These are phyloP conservation scores for Ptilorrhoa leucosticta DNA, from an alignment of 2,113 vertebrate species.

Conservation along the genomic window DNA sequence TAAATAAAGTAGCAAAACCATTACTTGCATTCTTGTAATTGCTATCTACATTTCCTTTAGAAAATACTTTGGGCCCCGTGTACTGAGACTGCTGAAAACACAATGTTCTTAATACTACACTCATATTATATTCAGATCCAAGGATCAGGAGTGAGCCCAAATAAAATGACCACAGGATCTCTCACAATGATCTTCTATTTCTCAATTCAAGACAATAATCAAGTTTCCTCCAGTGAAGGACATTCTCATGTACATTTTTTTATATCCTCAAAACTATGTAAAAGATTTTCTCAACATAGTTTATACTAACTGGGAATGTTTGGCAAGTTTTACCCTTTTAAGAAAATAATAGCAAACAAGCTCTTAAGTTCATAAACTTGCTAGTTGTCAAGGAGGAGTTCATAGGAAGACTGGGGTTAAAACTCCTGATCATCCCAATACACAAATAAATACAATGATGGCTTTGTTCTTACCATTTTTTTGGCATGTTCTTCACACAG, in stretches of 20 bases:
- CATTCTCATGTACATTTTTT: neutral
- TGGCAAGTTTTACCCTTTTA: neutral
- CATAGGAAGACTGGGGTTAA: neutral
- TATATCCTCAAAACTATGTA: neutral
- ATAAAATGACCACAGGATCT: neutral
- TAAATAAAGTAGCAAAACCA: neutral
- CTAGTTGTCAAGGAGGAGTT: neutral
- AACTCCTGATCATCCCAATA: neutral
- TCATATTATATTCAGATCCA: neutral
- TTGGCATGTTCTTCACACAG: slow-evolving; percentile 99
- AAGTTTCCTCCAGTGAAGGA: neutral
- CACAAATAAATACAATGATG: neutral
- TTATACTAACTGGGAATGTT: neutral
- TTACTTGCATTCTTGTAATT: neutral
- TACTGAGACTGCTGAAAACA: neutral
- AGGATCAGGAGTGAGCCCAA: neutral
- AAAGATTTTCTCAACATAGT: neutral
- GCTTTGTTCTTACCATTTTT: slow-evolving; percentile 89
- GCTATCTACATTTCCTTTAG: neutral
- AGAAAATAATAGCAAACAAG: neutral
- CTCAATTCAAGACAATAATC: neutral
- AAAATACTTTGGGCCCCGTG: neutral
- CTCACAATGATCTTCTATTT: neutral
- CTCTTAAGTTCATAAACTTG: neutral
- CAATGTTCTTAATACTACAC: neutral